Percentiles rank a stretch among this genome's conserved stretches.
Conservation (phyloP, 1,140 invertebrate genomes). For the Leptonema lineaticorne region DNA sequence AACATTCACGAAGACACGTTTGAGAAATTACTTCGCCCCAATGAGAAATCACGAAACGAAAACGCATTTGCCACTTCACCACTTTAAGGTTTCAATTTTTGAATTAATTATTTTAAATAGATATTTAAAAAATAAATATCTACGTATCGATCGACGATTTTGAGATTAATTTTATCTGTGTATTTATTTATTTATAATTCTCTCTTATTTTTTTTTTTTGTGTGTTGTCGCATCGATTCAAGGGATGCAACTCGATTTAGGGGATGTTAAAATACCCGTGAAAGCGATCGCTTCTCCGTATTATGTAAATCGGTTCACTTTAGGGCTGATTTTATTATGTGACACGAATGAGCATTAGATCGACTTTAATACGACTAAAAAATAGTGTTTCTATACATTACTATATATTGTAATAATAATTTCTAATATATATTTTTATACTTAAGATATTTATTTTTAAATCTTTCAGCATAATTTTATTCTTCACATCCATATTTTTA, state of each 20-base stretch:
- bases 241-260: slow-evolving; percentile 10
- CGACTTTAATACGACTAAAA: slow-evolving; percentile 25
- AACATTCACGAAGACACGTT: slow-evolving; percentile 4
- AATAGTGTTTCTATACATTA: slow-evolving; percentile 2
- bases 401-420: background rate
- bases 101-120: too few species aligned
- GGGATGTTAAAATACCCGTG: slow-evolving; percentile 40
- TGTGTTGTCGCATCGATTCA: background rate
- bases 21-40: slow-evolving; percentile 23
- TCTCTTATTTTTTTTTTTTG: too few species aligned
- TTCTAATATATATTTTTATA: background rate
- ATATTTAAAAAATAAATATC: too few species aligned
- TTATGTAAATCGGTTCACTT: slow-evolving; percentile 42
- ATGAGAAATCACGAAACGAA: slow-evolving; percentile 5
- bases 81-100: too few species aligned
- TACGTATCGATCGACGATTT: too few species aligned
- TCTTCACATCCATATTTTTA: background rate
- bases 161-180: too few species aligned
- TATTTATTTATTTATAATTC: too few species aligned
- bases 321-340: slow-evolving; percentile 39
- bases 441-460: background rate
- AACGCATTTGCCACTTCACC: too few species aligned
- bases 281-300: slow-evolving; percentile 41
- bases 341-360: slow-evolving; percentile 31
- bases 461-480: too few species aligned